Percentiles rank a stretch among this genome's conserved stretches.
Conservation (phyloP, 2,113 vertebrate species). For the Oryzias woworae region DNA sequence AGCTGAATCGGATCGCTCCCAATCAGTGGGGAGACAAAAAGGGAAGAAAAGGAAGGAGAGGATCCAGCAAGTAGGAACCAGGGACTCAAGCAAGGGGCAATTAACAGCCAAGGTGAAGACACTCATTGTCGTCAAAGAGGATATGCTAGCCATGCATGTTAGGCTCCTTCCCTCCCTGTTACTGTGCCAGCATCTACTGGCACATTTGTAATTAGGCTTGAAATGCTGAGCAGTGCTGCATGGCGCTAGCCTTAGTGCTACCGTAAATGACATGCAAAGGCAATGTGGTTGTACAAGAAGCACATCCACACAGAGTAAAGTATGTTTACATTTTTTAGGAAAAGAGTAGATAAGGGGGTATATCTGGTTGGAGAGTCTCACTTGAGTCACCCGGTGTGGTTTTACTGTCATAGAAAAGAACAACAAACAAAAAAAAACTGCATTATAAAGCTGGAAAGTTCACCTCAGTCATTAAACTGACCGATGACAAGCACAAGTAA, state of each 20-base stretch:
- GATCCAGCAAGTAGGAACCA: conserved; percentile 54
- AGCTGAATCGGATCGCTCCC: conserved; percentile 67
- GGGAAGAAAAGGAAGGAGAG: conserved; percentile 45
- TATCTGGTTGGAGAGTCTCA: conserved; percentile 38
- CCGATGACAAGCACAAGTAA: conserved; percentile 74
- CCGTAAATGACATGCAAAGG: conserved; percentile 62
- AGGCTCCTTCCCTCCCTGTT: conserved; percentile 54
- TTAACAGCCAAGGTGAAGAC: conserved; percentile 75
- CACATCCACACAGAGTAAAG: conserved; percentile 19
- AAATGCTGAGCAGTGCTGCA: conserved; percentile 52
- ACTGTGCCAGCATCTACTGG: conserved; percentile 57
- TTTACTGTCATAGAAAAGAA: conserved; percentile 62
- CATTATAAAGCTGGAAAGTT: conserved; percentile 64
- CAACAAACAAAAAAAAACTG: conserved; percentile 59
- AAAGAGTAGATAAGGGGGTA: conserved; percentile 20
- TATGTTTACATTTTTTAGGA: conserved; percentile 18
- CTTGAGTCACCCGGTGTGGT: conserved; percentile 64
- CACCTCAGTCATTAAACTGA: conserved; percentile 39
- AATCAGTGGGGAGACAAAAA: conserved; percentile 62
- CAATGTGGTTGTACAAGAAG: conserved; percentile 6
- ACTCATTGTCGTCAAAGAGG: conserved; percentile 64
- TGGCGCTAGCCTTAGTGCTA: conserved; percentile 34
- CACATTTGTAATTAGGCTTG: conserved; percentile 69
- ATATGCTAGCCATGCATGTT: conserved; percentile 66
- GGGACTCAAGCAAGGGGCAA: conserved; percentile 63